Percentiles rank a stretch among this genome's conserved stretches.
phyloP scores from a whole-genome alignment of 2,113 vertebrate species.

The Coregonus clupeaformis region DNA sequence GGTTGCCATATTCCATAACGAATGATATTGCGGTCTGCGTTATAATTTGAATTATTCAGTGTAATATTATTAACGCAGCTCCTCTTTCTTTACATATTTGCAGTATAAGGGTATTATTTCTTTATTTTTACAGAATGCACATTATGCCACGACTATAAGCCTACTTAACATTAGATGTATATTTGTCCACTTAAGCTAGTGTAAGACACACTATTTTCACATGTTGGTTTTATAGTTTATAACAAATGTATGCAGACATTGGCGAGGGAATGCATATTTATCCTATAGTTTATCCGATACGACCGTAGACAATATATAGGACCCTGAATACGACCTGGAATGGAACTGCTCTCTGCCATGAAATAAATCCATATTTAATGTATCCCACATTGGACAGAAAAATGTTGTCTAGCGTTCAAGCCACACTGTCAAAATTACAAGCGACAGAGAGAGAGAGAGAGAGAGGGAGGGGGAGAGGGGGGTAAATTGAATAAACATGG shows the following conservation, averaged over 20 bases:
- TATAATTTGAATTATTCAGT: no score
- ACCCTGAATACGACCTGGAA: conserved; percentile 28
- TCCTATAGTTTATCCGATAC: background rate
- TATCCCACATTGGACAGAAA: conserved; percentile 65
- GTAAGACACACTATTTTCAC: background rate
- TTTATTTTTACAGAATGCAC: no score
- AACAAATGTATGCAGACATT: conserved; percentile 14
- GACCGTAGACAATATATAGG: no score
- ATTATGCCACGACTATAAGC: no score
- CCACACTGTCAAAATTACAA: conserved; percentile 61
- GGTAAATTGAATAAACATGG: conserved; percentile 30
- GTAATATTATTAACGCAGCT: no score
- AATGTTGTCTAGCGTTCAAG: conserved; percentile 63
- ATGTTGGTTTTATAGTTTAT: background rate
- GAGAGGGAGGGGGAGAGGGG: conserved; percentile 16
- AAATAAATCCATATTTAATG: conserved; percentile 69
- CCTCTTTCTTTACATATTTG: no score
- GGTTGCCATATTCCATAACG: background rate
- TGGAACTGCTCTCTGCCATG: conserved; percentile 54
- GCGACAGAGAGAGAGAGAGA: conserved; percentile 7
- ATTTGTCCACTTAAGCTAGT: no score
- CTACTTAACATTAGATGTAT: no score
- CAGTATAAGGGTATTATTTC: no score
- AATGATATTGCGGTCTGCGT: no score
- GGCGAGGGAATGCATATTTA: background rate